Percentiles rank a stretch among this genome's conserved stretches.
Conservation (phyloP, 1,140 invertebrate species). For the Drosophila quadrilineata region DNA sequence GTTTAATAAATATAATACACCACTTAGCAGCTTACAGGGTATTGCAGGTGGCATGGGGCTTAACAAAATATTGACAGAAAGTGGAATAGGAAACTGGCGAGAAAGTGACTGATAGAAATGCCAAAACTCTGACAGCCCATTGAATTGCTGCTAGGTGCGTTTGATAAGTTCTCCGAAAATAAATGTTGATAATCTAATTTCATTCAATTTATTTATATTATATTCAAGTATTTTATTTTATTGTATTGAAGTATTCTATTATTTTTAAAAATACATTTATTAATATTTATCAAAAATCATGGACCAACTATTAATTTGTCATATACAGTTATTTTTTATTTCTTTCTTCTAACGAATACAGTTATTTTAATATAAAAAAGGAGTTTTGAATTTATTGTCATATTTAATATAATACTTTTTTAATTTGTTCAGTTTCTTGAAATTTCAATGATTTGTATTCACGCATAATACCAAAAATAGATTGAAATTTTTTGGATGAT, state of each 20-base stretch:
- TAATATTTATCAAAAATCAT: no score
- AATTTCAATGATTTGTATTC: no score
- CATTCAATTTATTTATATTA: background rate
- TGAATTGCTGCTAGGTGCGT: constrained; percentile 15
- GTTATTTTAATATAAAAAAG: no score
- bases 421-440: no score
- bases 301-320: no score
- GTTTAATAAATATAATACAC: no score
- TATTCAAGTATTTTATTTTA: background rate
- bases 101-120: constrained; percentile 60
- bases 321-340: background rate
- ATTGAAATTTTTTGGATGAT: no score
- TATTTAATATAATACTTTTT: no score
- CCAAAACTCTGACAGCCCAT: constrained; percentile 62
- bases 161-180: background rate
- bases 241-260: background rate
- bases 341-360: no score
- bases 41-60: background rate
- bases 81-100: constrained; percentile 42
- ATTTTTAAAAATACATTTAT: background rate
- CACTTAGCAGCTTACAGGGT: background rate
- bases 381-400: no score
- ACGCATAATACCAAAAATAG: no score
- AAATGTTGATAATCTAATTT: background rate
- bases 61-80: constrained; percentile 18